These are phyloP conservation scores for Pyrochroa serraticornis DNA, from an alignment of 2,888 invertebrate genomes.

Conservation along the genomic window DNA sequence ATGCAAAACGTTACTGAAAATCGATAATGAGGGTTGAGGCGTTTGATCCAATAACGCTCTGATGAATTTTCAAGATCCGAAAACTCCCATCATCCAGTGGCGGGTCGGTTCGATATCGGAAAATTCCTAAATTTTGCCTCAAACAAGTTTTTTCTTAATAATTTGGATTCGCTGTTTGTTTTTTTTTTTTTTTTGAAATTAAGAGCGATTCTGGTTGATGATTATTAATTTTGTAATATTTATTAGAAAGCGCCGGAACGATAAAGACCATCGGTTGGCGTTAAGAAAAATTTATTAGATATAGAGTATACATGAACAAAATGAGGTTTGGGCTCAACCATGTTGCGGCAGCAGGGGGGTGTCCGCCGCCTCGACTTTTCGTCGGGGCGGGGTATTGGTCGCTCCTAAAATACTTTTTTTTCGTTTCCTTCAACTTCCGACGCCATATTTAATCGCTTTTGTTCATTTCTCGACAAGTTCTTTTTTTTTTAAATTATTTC, in stretches of 20 bases:
- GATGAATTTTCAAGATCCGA: too few species aligned
- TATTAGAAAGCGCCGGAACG: conserved; percentile 34
- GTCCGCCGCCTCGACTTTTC: conserved; percentile 48
- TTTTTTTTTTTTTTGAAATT: not conserved
- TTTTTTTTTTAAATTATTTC: conserved; percentile 2
- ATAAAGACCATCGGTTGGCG: conserved; percentile 46
- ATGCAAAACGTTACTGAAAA: conserved; percentile 11
- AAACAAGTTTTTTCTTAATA: not conserved
- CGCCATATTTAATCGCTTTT: not conserved
- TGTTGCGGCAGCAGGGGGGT: conserved; percentile 54
- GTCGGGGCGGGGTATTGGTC: conserved; percentile 44
- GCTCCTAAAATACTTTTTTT: conserved; percentile 7
- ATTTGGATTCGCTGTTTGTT: not conserved
- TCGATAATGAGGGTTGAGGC: conserved; percentile 5
- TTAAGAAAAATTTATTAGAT: conserved; percentile 57
- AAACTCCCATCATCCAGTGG: too few species aligned
- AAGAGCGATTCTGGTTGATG: not conserved
- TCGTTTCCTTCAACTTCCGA: not conserved
- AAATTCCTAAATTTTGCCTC: too few species aligned
- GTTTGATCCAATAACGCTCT: too few species aligned
- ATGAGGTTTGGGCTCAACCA: conserved; percentile 61
- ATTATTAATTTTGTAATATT: conserved; percentile 28
- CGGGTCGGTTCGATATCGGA: too few species aligned
- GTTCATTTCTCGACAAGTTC: not conserved
- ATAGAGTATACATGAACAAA: conserved; percentile 57